Conservation (phyloP, 2,888 invertebrate genomes). For the Perizoma affinitatum region DNA sequence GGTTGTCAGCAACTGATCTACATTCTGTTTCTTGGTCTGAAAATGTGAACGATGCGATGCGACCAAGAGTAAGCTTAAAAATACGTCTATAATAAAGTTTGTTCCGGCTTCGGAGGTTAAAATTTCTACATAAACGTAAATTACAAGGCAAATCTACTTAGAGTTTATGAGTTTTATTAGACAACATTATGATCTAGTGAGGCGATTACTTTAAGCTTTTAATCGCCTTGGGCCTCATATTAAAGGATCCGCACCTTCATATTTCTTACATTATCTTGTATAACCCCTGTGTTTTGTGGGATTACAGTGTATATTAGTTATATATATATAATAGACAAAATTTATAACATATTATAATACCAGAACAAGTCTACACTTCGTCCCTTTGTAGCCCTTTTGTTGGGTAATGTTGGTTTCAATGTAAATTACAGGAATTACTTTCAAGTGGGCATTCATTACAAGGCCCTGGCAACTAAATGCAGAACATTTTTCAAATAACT, state of each 20-base stretch:
- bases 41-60: no score
- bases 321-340: constrained; percentile 36
- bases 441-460: constrained; percentile 42
- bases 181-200: constrained; percentile 40
- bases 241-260: constrained; percentile 44
- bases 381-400: constrained; percentile 42
- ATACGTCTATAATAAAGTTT: constrained; percentile 6
- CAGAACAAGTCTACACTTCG: constrained; percentile 39
- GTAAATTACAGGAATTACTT: constrained; percentile 50
- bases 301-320: constrained; percentile 29
- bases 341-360: constrained; percentile 42
- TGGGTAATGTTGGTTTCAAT: constrained; percentile 44
- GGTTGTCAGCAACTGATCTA: no score
- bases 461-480: constrained; percentile 19
- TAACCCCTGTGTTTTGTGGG: constrained; percentile 28
- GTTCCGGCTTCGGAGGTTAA: constrained; percentile 9
- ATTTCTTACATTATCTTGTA: constrained; percentile 49
- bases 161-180: constrained; percentile 40
- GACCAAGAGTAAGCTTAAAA: neutral
- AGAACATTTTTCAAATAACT: constrained; percentile 29
- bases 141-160: constrained; percentile 29
- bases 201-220: constrained; percentile 48
- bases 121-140: constrained; percentile 32
- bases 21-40: no score
- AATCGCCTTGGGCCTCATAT: constrained; percentile 45